phyloP scores from a whole-genome alignment of 2,113 vertebrate genomes.

The Burhinus bistriatus region DNA sequence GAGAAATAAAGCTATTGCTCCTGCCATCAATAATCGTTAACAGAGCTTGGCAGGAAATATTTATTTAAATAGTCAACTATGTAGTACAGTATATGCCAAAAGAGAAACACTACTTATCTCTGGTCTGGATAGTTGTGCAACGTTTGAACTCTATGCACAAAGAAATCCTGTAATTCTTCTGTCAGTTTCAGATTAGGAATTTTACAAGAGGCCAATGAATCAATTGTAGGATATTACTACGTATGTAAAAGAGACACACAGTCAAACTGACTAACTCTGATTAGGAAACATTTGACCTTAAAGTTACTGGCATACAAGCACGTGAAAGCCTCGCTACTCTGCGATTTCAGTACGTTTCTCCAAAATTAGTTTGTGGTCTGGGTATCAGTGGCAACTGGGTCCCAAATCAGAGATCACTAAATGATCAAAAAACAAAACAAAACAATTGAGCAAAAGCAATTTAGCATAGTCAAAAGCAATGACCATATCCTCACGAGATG shows the following conservation, averaged over 20 bases:
- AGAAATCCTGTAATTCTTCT: neutral
- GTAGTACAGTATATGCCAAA: neutral
- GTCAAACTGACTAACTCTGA: neutral
- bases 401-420: neutral
- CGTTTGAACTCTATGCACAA: neutral
- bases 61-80: neutral
- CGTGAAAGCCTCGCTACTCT: neutral
- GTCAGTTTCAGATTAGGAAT: neutral
- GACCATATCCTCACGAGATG: neutral
- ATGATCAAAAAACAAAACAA: neutral
- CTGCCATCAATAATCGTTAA: neutral
- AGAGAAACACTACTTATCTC: neutral
- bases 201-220: neutral
- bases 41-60: neutral
- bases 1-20: neutral
- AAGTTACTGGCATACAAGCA: neutral
- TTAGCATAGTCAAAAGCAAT: neutral
- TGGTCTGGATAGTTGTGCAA: neutral
- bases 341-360: neutral
- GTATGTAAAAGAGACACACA: neutral
- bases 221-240: neutral
- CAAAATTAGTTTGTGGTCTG: neutral
- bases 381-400: neutral
- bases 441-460: neutral
- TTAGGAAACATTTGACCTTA: neutral